Evolutionary conservation across 2,888 invertebrate species (phyloP).

Genomic region (Ectobius pallidus): DNA sequence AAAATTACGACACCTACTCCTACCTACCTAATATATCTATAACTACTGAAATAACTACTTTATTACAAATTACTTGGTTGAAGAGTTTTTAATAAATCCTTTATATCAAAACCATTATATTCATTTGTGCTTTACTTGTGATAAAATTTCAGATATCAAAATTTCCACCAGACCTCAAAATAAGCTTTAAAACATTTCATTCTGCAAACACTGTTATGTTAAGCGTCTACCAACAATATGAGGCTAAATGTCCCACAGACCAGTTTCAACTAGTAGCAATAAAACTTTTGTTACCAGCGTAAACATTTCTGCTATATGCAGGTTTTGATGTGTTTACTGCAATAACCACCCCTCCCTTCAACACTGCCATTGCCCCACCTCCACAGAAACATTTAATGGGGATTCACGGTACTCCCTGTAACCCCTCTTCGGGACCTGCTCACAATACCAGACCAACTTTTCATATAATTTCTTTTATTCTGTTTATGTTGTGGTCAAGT

Average conservation of each 20-base stretch:
- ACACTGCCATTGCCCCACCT: not conserved
- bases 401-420: not conserved
- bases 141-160: too few species aligned
- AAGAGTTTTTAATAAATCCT: too few species aligned
- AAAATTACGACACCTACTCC: too few species aligned
- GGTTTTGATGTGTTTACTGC: slow-evolving; percentile 19
- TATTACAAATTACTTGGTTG: too few species aligned
- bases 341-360: not conserved
- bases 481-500: slow-evolving; percentile 16
- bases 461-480: slow-evolving; percentile 11
- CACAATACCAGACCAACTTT: not conserved
- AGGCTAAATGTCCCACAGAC: slow-evolving; percentile 6
- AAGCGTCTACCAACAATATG: slow-evolving; percentile 11
- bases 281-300: slow-evolving; percentile 21
- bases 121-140: too few species aligned
- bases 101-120: too few species aligned
- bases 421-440: not conserved
- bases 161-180: too few species aligned
- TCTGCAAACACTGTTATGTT: not conserved
- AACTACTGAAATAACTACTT: too few species aligned
- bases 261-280: slow-evolving; percentile 14
- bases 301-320: slow-evolving; percentile 23
- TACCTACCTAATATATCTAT: too few species aligned
- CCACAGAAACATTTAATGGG: not conserved
- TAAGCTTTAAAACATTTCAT: slow-evolving; percentile 12